phyloP scores from a whole-genome alignment of 37 sponge, comb jelly and placozoan species.

The Theonella swinhoei region DNA sequence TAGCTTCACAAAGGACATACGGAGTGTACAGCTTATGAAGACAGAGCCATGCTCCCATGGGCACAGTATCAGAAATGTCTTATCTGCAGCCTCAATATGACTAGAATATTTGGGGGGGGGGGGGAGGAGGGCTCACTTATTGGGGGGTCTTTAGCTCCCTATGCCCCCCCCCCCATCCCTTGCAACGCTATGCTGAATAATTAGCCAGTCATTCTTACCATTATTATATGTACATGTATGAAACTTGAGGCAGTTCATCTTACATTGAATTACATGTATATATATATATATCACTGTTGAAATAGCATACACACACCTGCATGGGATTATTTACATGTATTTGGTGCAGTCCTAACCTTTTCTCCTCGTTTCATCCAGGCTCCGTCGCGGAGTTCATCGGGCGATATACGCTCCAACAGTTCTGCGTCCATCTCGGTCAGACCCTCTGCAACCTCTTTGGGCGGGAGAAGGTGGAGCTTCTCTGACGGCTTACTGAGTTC shows the following conservation, averaged over 20 bases:
- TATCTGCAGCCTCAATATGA: no score
- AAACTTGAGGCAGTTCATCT: no score
- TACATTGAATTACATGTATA: no score
- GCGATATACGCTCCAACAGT: constrained; percentile 9
- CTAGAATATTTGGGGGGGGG: no score
- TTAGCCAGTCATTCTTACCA: neutral
- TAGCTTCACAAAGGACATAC: no score
- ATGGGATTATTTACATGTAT: neutral
- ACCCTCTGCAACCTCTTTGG: constrained; percentile 22
- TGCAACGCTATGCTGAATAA: neutral
- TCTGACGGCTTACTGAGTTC: neutral
- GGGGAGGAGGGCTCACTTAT: no score
- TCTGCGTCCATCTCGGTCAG: constrained; percentile 38
- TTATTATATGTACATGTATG: neutral
- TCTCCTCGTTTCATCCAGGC: constrained; percentile 34
- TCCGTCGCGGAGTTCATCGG: constrained; percentile 13
- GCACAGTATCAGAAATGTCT: no score
- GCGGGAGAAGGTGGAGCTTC: neutral
- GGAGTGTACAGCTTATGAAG: no score
- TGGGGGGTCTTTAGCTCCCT: no score
- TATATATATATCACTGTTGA: no score
- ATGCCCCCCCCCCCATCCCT: no score
- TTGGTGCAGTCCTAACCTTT: neutral
- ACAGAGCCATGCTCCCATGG: no score
- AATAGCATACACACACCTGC: neutral